Evolutionary conservation across 1,140 invertebrate genomes (phyloP).

Genomic region (Sesamia nonagrioides): DNA sequence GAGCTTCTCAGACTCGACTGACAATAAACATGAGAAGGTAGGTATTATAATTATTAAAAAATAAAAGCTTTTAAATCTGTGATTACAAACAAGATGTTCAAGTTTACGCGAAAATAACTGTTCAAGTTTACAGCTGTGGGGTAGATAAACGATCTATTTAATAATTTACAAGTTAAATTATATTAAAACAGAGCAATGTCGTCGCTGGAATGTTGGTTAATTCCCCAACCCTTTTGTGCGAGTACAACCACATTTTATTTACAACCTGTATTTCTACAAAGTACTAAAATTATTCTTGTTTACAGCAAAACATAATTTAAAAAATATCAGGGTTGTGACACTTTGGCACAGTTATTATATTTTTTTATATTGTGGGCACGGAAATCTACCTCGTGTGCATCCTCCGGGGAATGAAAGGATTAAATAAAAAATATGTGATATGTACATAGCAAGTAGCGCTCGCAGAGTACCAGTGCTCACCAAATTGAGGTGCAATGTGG

Average conservation of each 20-base stretch:
- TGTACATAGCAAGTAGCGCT: constrained; percentile 16
- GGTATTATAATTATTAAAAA: background rate
- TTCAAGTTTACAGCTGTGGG: background rate
- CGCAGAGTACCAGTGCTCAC: constrained; percentile 22
- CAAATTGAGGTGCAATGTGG: constrained; percentile 39
- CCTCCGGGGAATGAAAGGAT: constrained; percentile 27
- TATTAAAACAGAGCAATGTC: constrained; percentile 12
- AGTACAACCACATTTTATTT: background rate
- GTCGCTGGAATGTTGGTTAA: background rate
- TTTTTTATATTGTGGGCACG: constrained; percentile 7
- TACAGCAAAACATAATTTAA: background rate
- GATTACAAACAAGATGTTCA: constrained; percentile 3
- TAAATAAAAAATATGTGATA: constrained; percentile 33
- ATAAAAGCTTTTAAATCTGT: constrained; percentile 25
- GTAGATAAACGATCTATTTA: constrained; percentile 6
- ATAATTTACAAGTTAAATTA: constrained; percentile 30
- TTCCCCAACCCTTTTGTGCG: background rate
- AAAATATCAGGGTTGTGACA: background rate
- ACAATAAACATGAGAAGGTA: background rate
- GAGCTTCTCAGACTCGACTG: background rate
- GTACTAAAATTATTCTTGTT: background rate
- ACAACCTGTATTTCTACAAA: background rate
- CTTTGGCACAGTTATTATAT: constrained; percentile 9
- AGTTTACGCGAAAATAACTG: background rate
- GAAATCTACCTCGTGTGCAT: background rate